These are phyloP conservation scores for Agapetus fuscipes DNA, from an alignment of 2,888 invertebrate genomes.

Conservation along the genomic window DNA sequence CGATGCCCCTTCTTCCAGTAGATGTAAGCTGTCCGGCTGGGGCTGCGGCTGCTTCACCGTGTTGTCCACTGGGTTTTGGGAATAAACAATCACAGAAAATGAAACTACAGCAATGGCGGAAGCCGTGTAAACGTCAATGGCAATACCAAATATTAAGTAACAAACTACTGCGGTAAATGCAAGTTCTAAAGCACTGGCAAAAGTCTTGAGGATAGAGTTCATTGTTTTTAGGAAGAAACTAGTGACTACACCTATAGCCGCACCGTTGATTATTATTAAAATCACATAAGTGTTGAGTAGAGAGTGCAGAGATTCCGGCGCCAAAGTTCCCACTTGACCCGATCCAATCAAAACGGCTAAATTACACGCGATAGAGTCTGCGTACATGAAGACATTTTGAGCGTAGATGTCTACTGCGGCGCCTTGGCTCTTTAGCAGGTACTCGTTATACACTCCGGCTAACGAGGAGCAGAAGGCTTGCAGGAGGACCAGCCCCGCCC, in stretches of 20 bases:
- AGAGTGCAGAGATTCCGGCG: constrained; percentile 41
- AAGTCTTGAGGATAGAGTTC: constrained; percentile 92
- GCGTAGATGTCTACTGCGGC: constrained; percentile 79
- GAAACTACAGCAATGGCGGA: constrained; percentile 75
- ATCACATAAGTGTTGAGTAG: constrained; percentile 62
- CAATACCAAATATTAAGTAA: constrained; percentile 75
- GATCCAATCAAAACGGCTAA: constrained; percentile 57
- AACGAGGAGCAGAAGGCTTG: constrained; percentile 87
- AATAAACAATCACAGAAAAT: constrained; percentile 76
- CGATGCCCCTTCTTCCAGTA: constrained; percentile 12
- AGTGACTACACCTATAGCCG: constrained; percentile 85
- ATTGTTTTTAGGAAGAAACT: constrained; percentile 87
- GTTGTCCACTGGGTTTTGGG: constrained; percentile 78
- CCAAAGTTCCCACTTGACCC: constrained; percentile 54
- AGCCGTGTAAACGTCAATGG: constrained; percentile 72
- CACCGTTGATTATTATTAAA: constrained; percentile 79
- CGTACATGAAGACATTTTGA: constrained; percentile 92
- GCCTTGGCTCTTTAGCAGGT: constrained; percentile 78
- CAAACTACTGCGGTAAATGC: constrained; percentile 84
- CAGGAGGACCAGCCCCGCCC: constrained; percentile 81
- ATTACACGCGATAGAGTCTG: constrained; percentile 91
- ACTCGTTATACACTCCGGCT: constrained; percentile 94
- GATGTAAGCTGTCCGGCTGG: constrained; percentile 8
- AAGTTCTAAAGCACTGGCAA: constrained; percentile 87
- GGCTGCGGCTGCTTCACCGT: constrained; percentile 16